Evolutionary conservation across 2,797 vertebrate species (phyloP), one percentile per base, ranked within the genome.

Genomic region (Alosa sapidissima): DNA sequence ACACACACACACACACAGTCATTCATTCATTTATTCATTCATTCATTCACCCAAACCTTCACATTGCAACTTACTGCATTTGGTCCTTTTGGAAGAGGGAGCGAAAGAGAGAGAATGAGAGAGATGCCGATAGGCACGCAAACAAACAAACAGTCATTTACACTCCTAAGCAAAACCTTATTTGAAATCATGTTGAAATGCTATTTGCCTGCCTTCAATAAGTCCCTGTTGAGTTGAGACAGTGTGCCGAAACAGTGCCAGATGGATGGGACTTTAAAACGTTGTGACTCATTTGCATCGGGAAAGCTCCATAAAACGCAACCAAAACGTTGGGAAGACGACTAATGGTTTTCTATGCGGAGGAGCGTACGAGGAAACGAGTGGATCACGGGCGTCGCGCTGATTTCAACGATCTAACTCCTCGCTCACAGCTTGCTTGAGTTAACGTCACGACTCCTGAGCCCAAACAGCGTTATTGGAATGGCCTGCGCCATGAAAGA

Each of bases 341-440:
- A 78, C 36, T 78, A 78, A 78, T 78, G 72, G 72, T 36, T 78
- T 21, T 45, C 45, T 19, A 16, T 47, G 72, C 5, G 19, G 41
- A 78, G 14, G 41, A 47, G 72, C 41, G 1, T 21, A 19, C 14
- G 14, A 78, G 72, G 72, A 78, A 78, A 78, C 72, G 62, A 68
- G 62, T 11, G 10, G 11, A 6, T 21, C 6, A 10, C n/a, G 19
- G 72, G 45, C 72, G 41, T 78, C 72, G 19, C 16, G 36, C 72
- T 78, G 72, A 47, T 78, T 78, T 47, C 16, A 19, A 1, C 72
- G 16, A 78, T 47, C 14, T 9, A 6, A 78, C 72, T 47, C 41
- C 36, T 21, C 72, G 72, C 72, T 78, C 72, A 78, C 72, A 78
- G 72, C 72, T 78, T 78, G 72, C 72, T 78, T 78, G 72, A 78